phyloP scores from a whole-genome alignment of 1,140 invertebrate genomes.

The Drosophila murphyi region DNA sequence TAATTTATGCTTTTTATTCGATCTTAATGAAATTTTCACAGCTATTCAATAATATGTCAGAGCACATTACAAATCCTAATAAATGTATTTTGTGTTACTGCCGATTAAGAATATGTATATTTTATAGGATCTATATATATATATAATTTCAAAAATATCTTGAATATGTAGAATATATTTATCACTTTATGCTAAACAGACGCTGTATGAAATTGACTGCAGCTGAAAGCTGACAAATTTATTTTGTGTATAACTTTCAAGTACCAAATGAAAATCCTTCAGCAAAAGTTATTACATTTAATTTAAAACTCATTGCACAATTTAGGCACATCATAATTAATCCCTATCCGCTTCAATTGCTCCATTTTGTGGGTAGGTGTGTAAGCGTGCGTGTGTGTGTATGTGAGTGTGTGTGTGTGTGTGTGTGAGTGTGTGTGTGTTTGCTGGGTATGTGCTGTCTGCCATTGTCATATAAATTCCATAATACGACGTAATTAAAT shows the following conservation, averaged over 20 bases:
- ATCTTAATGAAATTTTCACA: no score
- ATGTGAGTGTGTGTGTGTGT: slow-evolving; percentile 4
- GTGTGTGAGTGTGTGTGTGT: no score
- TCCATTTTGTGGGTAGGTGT: slow-evolving; percentile 16
- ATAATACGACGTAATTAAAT: slow-evolving; percentile 84
- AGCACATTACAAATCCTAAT: no score
- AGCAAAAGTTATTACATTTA: slow-evolving; percentile 84
- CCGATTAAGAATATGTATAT: no score
- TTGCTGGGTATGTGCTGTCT: slow-evolving; percentile 16
- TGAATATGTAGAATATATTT: not conserved
- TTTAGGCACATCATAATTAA: slow-evolving; percentile 84
- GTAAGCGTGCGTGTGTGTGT: slow-evolving; percentile 17
- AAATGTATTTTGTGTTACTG: no score
- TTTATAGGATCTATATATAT: not conserved
- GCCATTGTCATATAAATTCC: slow-evolving; percentile 82
- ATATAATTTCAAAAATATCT: not conserved
- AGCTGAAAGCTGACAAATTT: slow-evolving; percentile 57
- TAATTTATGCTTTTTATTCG: no score
- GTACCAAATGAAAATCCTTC: slow-evolving; percentile 80
- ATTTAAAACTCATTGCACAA: slow-evolving; percentile 74
- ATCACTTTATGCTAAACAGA: no score
- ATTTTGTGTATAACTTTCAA: slow-evolving; percentile 71
- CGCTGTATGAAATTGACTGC: not conserved
- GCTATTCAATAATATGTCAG: no score
- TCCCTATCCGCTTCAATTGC: slow-evolving; percentile 34